Base-by-base conservation (phyloP, 2,888 invertebrate species). In the Hypsopygia costalis region DNA sequence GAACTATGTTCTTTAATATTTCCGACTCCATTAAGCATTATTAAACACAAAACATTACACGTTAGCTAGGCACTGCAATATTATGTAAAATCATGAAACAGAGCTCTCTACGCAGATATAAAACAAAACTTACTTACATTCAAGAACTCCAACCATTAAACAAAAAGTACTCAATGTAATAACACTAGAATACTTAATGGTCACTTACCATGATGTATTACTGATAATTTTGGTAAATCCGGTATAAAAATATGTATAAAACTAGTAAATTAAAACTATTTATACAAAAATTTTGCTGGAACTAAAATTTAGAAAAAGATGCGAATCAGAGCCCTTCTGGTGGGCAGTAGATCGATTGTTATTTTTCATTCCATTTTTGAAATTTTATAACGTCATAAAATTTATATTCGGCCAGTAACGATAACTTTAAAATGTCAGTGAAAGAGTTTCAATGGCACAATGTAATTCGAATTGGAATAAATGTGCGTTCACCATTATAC, bases 271-370 rank as follows among this genome's bases (percentile, higher is more conserved):
- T 60, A 72, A 75, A 75, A 74, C 60, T 57, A 62, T 56, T 66
- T 61, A 45, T 73, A 80, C 80, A 68, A 76, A 80, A 83, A 82
- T 74, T 81, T 83, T 49, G 65, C 49, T 41, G 47, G 43, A 64
- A 82, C 83, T 67, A 59, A 74, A 81, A 86, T 82, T 85, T 85
- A 59, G 77, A 75, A 81, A 81, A 81, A 85, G 81, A 74, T 76
- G 78, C 65, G 63, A 79, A 78, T 77, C 72, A 67, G 53, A 62
- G 73, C 61, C 74, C 71, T 67, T 70, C 65, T 67, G 73, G 61
- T 70, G 69, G 80, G 73, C 74, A 71, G 60, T 66, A 61, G 61
- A 75, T 74, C 62, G 69, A 65, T 67, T 77, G 63, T 75, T 66
- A 60, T 58, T 61, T 71, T 66, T 69, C 52, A 62, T 81, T 80